A percentile compares a stretch with the other conserved stretches of the same genome.
phyloP scores from a whole-genome alignment of 2,797 vertebrate species.

The Scolopax bukidnonensis region DNA sequence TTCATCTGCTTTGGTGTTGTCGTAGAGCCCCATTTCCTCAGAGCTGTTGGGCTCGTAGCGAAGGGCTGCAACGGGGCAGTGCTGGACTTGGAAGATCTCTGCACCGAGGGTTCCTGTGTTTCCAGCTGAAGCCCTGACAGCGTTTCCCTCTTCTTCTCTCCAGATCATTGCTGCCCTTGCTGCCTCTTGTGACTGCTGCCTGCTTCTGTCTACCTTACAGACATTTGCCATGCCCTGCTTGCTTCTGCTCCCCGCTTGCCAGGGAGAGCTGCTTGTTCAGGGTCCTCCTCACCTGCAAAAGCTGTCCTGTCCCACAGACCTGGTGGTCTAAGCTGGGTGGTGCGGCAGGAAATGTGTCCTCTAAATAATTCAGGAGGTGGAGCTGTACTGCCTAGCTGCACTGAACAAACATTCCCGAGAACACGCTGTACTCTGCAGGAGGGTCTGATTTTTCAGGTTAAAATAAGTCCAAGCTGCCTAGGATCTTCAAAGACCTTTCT shows the following conservation, averaged over 20 bases:
- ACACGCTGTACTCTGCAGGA: slow-evolving; percentile 36
- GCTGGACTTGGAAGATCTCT: not conserved
- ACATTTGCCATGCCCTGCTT: not conserved
- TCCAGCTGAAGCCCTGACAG: not conserved
- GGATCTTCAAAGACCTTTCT: not conserved
- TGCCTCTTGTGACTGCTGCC: not conserved
- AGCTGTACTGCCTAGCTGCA: slow-evolving; percentile 26
- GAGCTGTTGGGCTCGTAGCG: not conserved
- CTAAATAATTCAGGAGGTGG: slow-evolving; percentile 65
- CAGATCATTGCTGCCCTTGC: not conserved
- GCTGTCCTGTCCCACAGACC: not conserved
- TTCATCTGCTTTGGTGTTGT: not conserved
- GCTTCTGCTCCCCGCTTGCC: not conserved
- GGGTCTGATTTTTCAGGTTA: slow-evolving; percentile 50
- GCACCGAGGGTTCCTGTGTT: not conserved
- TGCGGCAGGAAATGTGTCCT: slow-evolving; percentile 48
- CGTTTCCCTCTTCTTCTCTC: not conserved
- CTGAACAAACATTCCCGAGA: slow-evolving; percentile 59
- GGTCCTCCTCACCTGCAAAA: not conserved
- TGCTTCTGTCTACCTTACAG: not conserved
- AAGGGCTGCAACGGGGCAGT: not conserved
- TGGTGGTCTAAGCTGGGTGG: slow-evolving; percentile 8
- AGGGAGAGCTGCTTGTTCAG: not conserved
- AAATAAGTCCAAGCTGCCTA: not conserved
- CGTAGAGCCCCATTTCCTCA: not conserved